A percentile compares a stretch with the other conserved stretches of the same genome.
phyloP scores from a whole-genome alignment of 2,113 vertebrate genomes.

The Cricetomys ansorgei region DNA sequence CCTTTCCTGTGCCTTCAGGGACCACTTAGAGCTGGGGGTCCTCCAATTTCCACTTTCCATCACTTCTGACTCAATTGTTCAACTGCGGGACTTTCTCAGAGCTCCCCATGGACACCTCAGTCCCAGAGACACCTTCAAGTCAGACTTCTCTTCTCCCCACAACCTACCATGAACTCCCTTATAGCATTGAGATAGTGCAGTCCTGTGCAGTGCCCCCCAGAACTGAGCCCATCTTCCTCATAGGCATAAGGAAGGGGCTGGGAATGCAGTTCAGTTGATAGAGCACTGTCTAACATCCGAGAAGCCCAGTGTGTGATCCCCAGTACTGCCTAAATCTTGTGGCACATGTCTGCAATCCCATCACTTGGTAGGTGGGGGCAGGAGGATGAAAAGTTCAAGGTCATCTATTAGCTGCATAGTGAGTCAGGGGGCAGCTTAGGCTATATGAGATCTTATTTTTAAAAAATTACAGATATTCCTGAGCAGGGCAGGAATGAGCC shows the following conservation, averaged over 20 bases:
- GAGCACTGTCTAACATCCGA: neutral
- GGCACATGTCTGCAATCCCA: neutral
- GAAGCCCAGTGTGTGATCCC: neutral
- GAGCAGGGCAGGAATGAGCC: neutral
- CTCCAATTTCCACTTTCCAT: neutral
- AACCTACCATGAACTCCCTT: accelerated
- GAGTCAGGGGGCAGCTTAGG: neutral
- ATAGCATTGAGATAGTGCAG: accelerated
- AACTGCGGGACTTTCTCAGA: neutral
- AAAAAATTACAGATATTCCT: neutral
- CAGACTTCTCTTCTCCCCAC: neutral
- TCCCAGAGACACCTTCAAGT: neutral
- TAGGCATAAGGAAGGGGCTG: neutral
- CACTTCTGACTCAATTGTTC: neutral
- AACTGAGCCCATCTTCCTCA: accelerated
- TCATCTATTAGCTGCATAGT: neutral
- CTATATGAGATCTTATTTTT: neutral
- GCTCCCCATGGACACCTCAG: accelerated
- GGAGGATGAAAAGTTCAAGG: neutral
- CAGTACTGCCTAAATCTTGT: neutral
- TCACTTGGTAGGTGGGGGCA: neutral
- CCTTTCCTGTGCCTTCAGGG: neutral
- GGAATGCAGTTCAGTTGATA: neutral
- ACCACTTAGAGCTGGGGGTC: neutral
- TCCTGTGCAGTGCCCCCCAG: neutral